A percentile compares a stretch with the other conserved stretches of the same genome.
phyloP scores from a whole-genome alignment of 2,797 vertebrate genomes.

The Enteromius paludinosus region DNA sequence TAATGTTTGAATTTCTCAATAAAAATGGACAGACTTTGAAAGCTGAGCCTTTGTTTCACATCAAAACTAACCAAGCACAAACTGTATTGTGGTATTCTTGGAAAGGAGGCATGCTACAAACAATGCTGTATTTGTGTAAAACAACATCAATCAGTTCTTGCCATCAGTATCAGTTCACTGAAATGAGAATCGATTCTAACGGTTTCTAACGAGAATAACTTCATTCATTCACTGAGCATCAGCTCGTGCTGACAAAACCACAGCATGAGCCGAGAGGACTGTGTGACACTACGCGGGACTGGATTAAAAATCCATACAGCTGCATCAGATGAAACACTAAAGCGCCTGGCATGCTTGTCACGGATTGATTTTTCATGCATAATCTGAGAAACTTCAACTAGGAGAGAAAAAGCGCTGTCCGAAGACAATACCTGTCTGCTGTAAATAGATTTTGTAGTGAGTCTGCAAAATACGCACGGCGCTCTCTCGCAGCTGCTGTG shows the following conservation, averaged over 20 bases:
- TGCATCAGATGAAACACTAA: conserved; percentile 46
- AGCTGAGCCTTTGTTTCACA: no score
- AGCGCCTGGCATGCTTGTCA: conserved; percentile 54
- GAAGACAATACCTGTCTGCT: conserved; percentile 56
- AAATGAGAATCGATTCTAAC: background rate
- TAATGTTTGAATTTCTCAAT: background rate
- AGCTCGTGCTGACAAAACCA: conserved; percentile 23
- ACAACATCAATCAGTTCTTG: background rate
- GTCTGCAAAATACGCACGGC: conserved; percentile 33
- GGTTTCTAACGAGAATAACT: conserved; percentile 29
- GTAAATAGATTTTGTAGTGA: conserved; percentile 55
- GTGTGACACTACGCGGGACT: conserved; percentile 13
- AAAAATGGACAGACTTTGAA: background rate
- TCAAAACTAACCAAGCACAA: background rate
- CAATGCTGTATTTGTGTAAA: no score
- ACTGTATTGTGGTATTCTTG: no score
- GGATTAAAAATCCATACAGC: conserved; percentile 62
- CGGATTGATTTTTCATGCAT: conserved; percentile 60
- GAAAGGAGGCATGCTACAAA: background rate
- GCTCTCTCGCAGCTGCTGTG: conserved; percentile 54
- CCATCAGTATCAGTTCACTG: background rate
- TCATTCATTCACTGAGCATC: conserved; percentile 7
- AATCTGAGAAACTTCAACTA: conserved; percentile 40
- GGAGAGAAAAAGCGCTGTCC: conserved; percentile 34
- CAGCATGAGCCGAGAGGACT: background rate